phyloP scores from a whole-genome alignment of 1,140 invertebrate species.

The Lasioglossum albipes region DNA sequence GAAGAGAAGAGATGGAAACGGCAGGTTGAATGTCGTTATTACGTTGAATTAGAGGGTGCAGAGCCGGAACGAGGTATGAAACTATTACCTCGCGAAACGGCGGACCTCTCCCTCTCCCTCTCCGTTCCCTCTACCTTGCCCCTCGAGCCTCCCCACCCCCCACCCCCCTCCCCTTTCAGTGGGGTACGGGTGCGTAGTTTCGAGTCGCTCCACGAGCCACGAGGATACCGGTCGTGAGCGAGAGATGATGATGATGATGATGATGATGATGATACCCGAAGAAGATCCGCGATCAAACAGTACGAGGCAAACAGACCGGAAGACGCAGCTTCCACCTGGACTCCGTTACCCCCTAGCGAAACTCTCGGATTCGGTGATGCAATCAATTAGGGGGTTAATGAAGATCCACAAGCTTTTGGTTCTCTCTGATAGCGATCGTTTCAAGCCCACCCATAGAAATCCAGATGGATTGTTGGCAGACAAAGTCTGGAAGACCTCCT shows the following conservation, averaged over 20 bases:
- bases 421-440: too few relatives aligned
- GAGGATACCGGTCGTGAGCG: constrained; percentile 46
- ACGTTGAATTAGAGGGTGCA: constrained; percentile 80
- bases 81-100: constrained; percentile 80
- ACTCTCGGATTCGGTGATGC: not conserved
- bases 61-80: constrained; percentile 80
- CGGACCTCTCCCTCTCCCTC: constrained; percentile 49
- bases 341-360: not conserved
- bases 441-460: too few relatives aligned
- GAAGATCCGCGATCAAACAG: constrained; percentile 48
- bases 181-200: constrained; percentile 52
- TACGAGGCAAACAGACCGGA: constrained; percentile 50
- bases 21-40: constrained; percentile 80
- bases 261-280: constrained; percentile 56
- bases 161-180: constrained; percentile 30
- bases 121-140: constrained; percentile 11
- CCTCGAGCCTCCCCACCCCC: constrained; percentile 23
- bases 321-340: constrained; percentile 17
- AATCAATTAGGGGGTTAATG: not conserved
- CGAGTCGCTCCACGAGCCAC: constrained; percentile 50
- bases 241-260: constrained; percentile 57
- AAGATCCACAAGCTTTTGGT: not conserved
- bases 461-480: too few relatives aligned
- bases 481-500: too few relatives aligned
- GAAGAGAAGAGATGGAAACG: constrained; percentile 71